phyloP scores from a whole-genome alignment of 2,888 invertebrate species.

The Drosophila borborema region DNA sequence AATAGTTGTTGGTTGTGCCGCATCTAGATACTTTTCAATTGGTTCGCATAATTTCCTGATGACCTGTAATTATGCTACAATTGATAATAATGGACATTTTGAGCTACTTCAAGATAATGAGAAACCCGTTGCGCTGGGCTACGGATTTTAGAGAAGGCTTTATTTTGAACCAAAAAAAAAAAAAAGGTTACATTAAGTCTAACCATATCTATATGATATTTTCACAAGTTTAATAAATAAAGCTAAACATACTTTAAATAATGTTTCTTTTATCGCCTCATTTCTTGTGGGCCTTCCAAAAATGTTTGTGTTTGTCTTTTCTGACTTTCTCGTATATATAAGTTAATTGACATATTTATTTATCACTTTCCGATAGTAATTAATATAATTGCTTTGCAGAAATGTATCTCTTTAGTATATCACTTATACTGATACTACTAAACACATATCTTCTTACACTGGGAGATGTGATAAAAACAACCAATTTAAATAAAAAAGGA shows the following conservation, averaged over 20 bases:
- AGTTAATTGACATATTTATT: background rate
- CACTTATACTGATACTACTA: background rate
- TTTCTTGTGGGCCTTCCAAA: background rate
- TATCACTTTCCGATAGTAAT: background rate
- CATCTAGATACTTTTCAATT: background rate
- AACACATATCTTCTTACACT: too few species aligned
- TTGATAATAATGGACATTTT: background rate
- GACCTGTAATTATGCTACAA: conserved; percentile 14
- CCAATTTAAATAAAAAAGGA: too few species aligned
- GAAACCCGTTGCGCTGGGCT: rapidly evolving
- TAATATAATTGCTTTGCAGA: background rate
- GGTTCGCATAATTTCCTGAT: conserved; percentile 5
- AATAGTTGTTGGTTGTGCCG: conserved; percentile 13
- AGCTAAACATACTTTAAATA: background rate
- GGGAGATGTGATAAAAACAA: background rate
- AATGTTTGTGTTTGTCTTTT: background rate
- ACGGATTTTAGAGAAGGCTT: background rate
- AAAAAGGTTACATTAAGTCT: background rate
- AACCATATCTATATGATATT: background rate
- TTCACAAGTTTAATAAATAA: conserved; percentile 14
- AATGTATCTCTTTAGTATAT: background rate
- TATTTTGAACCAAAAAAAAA: background rate
- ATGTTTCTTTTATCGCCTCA: background rate
- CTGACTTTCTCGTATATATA: background rate
- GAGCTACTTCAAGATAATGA: background rate